phyloP scores from a whole-genome alignment of 2,888 invertebrate species.

The Drosophila multiciliata region DNA sequence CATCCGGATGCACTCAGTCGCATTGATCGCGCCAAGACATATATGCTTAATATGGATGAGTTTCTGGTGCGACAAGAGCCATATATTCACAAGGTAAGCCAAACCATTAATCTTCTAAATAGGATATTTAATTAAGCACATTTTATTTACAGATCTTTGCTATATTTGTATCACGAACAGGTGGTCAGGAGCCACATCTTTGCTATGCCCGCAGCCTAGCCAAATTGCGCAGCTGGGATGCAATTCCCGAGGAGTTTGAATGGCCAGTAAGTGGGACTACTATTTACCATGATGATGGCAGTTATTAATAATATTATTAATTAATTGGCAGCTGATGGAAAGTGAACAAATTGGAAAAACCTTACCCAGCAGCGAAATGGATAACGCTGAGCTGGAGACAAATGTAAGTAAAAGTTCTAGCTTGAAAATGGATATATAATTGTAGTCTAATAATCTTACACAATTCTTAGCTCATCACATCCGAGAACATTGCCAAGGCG shows the following conservation, averaged over 20 bases:
- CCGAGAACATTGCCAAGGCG: constrained; percentile 43
- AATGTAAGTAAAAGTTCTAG: constrained; percentile 28
- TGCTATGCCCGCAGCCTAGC: constrained; percentile 49
- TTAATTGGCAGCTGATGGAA: constrained; percentile 19
- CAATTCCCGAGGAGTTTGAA: constrained; percentile 33
- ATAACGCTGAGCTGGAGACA: constrained; percentile 18
- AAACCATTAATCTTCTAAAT: too few species aligned
- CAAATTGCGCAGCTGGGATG: constrained; percentile 47
- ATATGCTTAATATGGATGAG: constrained; percentile 49
- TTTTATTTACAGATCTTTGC: constrained; percentile 35
- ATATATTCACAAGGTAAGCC: constrained; percentile 47
- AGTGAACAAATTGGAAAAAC: constrained; percentile 35
- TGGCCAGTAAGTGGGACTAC: constrained; percentile 35
- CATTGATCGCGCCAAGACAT: constrained; percentile 36
- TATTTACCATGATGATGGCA: neutral
- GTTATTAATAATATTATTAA: neutral
- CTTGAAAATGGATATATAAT: neutral
- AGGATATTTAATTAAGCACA: neutral
- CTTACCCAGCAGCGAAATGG: constrained; percentile 4
- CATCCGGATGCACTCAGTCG: constrained; percentile 31
- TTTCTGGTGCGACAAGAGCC: constrained; percentile 49
- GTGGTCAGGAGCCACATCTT: constrained; percentile 23
- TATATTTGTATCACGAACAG: constrained; percentile 36
- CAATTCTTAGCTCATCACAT: constrained; percentile 25
- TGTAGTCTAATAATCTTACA: neutral